phyloP scores from a whole-genome alignment of 2,113 vertebrate species.

The Vireo altiloquus region DNA sequence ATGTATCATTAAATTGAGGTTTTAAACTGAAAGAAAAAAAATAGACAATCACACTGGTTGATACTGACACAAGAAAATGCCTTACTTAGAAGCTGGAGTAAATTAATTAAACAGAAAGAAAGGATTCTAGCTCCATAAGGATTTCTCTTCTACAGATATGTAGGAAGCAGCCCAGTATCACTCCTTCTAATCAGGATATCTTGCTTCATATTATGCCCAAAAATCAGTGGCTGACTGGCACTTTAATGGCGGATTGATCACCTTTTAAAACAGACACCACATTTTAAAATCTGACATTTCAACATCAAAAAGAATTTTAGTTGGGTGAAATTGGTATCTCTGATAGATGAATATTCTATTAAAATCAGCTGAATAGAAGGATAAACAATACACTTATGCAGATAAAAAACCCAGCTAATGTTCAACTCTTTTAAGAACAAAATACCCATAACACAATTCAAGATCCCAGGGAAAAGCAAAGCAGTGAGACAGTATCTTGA shows the following conservation, averaged over 20 bases:
- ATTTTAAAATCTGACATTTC: background rate
- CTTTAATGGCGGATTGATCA: background rate
- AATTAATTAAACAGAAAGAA: background rate
- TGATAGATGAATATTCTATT: background rate
- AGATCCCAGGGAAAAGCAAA: background rate
- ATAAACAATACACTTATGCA: background rate
- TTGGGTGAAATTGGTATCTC: background rate
- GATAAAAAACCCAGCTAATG: background rate
- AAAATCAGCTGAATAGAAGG: background rate
- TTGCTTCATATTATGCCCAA: background rate
- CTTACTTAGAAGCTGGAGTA: background rate
- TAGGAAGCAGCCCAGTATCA: background rate
- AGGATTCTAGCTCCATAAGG: background rate
- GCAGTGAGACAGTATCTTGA: background rate
- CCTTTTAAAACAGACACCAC: background rate
- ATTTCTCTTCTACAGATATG: background rate
- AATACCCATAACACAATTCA: background rate
- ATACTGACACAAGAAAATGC: background rate
- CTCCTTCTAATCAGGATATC: background rate
- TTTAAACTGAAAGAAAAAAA: background rate
- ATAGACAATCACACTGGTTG: background rate
- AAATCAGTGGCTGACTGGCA: background rate
- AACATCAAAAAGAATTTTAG: background rate
- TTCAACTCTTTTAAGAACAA: background rate
- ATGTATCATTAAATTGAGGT: background rate